Base-by-base conservation (phyloP, 2,113 vertebrate species). In the Callospermophilus lateralis region DNA sequence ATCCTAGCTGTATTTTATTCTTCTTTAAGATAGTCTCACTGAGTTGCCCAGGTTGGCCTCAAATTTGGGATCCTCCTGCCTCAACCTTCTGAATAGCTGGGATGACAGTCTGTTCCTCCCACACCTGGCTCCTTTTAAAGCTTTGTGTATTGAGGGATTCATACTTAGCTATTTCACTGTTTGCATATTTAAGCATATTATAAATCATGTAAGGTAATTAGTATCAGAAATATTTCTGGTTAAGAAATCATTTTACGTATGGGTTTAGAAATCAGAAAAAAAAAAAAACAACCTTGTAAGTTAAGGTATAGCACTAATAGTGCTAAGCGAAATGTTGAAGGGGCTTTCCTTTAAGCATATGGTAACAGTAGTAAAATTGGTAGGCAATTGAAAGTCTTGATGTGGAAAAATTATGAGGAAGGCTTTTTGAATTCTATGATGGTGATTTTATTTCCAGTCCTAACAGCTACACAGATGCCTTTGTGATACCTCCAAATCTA, bases 391-490 rank as follows among this genome's bases (percentile, higher is more conserved):
- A 79, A 94, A 91, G 61, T 91, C 85, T 86, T 90, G 19, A 39
- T 73, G 13, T 68, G 61, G 51, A 68, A 55, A 94, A 84, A 90
- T 96, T 76, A 84, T 48, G 42, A 97, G 53, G 55, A 90, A 97
- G 68, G 39, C 26, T 65, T 68, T 28, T 91, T 80, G 34, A 74
- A 79, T n/a, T 94, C 77, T 28, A 32, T 87, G 80, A 34, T 80
- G 53, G 68, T 96, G 58, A 45, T 76, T 84, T 95, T 93, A 90
- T 94, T 92, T 87, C 81, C 20, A 58, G 51, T 91, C 63, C 91
- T 91, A 68, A 89, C 81, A 96, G 88, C 91, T 94, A 65, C 48
- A 96, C 93, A 96, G 94, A 97, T 97, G 48, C 74, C 92, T 86
- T 85, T 89, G 67, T 94, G 85, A 97, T 65, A 85, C 81, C 81